Percentiles rank a stretch among this genome's conserved stretches.
phyloP scores from a whole-genome alignment of 2,113 vertebrate species.

The Hiodon tergisus region DNA sequence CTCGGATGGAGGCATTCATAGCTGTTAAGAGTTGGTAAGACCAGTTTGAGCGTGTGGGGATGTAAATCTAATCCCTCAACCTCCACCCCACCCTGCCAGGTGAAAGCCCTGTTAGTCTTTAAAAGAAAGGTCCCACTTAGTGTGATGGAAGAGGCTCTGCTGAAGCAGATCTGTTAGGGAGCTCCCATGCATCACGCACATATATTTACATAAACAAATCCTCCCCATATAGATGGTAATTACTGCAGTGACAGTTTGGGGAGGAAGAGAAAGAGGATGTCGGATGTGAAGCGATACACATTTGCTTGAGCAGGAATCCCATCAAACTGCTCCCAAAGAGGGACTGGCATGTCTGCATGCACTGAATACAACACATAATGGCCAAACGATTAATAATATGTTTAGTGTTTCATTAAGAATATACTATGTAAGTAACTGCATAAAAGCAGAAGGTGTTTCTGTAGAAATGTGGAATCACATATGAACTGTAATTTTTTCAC shows the following conservation, averaged over 20 bases:
- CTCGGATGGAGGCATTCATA: not conserved
- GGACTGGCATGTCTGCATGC: slow-evolving; percentile 41
- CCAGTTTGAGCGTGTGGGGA: slow-evolving; percentile 2
- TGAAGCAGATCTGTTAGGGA: slow-evolving; percentile 34
- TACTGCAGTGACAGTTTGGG: slow-evolving; percentile 43
- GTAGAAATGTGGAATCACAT: not conserved
- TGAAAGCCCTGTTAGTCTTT: slow-evolving; percentile 39
- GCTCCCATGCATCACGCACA: slow-evolving; percentile 46
- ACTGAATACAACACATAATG: slow-evolving; percentile 32
- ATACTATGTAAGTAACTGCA: not conserved
- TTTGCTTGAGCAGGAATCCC: slow-evolving; percentile 46
- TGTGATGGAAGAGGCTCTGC: slow-evolving; percentile 32
- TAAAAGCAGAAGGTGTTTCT: not conserved
- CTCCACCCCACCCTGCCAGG: slow-evolving; percentile 30
- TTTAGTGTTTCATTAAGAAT: not conserved
- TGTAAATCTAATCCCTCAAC: not conserved
- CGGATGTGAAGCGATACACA: slow-evolving; percentile 44
- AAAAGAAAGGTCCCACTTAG: slow-evolving; percentile 26
- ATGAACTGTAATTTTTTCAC: not conserved
- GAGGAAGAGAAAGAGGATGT: slow-evolving; percentile 39
- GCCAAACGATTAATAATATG: slow-evolving; percentile 16
- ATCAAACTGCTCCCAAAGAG: slow-evolving; percentile 36
- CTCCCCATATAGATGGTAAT: slow-evolving; percentile 48
- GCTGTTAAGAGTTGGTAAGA: not conserved
- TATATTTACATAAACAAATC: slow-evolving; percentile 57